Evolutionary conservation across 1,140 invertebrate genomes (phyloP), one percentile per base, ranked within the genome.

Genomic region (Pseudomyrmex pallidus): DNA sequence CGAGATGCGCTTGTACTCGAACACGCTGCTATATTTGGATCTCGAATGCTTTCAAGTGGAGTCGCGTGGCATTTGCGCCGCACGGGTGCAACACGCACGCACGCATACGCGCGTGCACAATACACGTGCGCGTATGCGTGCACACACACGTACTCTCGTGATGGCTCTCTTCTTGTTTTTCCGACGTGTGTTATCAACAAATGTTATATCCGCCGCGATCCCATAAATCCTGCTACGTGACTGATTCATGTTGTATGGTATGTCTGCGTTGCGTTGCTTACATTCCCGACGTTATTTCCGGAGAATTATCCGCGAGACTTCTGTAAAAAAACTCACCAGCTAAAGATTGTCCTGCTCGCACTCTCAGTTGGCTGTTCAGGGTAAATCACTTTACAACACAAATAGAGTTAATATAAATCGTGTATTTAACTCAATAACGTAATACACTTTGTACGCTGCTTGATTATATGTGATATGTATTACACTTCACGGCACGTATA

Each of bases 21-120:
- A 67, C 46, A 20, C 68, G 57, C n/a, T 70, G 86, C 87, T 90
- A 90, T 87, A 90, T 90, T 87, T 90, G 88, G 86, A 67, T 35
- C 57, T 66, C 59, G 63, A 74, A 64, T 82, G 72, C 59, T 78
- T 85, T 84, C 63, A 74, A 67, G 66, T 82, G 74, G 74, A 87
- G 89, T 88, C 87, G 86, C 87, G 90, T 89, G 88, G 89, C 87
- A 64, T 82, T 35, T 44, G 56, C 68, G 54, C 61, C 22, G 70
- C 82, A 85, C 74, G 72, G 74, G 78, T 83, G 78, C 66, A 72
- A 7, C 35, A 7, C 35, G 35, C 35, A 0, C 25, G 25, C 25
- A 35, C 25, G 3, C 4, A 25, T 25, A 2, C 25, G 25, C 35
- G 5, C 35, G 5, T 7, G 25, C 67, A 56, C 50, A 17, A 66